A percentile compares a stretch with the other conserved stretches of the same genome.
phyloP scores from a whole-genome alignment of 35 echinoderm and acorn worm species.

The Nesometra sesokonis region DNA sequence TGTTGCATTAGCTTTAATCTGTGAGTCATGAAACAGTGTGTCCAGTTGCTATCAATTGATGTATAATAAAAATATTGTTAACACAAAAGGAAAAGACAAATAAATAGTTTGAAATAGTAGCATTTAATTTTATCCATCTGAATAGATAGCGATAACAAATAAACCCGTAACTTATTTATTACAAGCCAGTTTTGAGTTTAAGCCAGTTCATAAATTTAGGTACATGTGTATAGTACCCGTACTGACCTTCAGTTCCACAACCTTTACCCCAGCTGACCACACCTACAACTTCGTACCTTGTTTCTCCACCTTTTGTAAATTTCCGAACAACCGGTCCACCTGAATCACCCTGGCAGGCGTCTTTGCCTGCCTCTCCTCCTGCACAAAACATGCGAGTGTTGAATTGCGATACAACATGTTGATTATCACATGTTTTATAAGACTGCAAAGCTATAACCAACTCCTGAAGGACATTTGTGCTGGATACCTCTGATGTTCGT shows the following conservation, averaged over 20 bases:
- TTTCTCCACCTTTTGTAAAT: not conserved
- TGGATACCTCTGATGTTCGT: not conserved
- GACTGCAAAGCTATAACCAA: too few species aligned
- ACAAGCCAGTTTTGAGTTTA: not conserved
- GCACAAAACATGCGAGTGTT: not conserved
- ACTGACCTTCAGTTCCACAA: not conserved
- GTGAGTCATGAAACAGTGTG: too few species aligned
- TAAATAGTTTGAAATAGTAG: too few species aligned
- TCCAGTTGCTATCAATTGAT: too few species aligned
- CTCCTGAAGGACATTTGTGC: too few species aligned
- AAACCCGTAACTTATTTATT: not conserved
- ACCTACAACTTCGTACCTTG: not conserved
- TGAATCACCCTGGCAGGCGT: not conserved
- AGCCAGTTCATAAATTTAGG: not conserved
- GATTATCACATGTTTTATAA: too few species aligned
- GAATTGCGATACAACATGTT: not conserved
- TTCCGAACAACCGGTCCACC: not conserved
- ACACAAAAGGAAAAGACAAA: too few species aligned
- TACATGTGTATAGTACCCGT: not conserved
- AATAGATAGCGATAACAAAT: too few species aligned
- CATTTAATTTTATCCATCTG: too few species aligned
- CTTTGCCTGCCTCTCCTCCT: not conserved
- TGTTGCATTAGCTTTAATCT: too few species aligned
- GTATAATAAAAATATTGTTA: too few species aligned
- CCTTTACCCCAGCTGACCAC: not conserved